Conservation (phyloP, 2,113 vertebrate species). For the Uria lomvia region DNA sequence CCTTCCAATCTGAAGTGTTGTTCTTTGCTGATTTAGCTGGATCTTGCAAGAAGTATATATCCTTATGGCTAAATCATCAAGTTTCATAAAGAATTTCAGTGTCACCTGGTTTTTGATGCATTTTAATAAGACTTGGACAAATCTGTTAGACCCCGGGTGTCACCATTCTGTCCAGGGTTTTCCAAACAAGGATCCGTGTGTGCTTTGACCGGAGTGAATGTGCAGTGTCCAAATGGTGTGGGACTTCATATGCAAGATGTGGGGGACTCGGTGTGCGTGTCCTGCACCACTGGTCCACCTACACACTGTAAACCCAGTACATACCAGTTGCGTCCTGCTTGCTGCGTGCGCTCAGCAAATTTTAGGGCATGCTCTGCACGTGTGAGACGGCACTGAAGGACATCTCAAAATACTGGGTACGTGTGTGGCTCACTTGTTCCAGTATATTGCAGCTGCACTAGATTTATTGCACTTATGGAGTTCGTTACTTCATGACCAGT, state of each 20-base stretch:
- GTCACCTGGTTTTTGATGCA: background rate
- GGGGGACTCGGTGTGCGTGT: background rate
- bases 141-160: background rate
- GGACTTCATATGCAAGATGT: background rate
- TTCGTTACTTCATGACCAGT: background rate
- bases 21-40: constrained; percentile 53
- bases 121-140: background rate
- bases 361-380: background rate
- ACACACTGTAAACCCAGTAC: background rate
- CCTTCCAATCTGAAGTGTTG: constrained; percentile 58
- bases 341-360: background rate
- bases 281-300: background rate
- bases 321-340: background rate
- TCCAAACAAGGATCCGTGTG: background rate
- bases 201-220: background rate
- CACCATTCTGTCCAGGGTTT: background rate
- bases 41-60: background rate
- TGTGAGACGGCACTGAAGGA: background rate
- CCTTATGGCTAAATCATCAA: constrained; percentile 7
- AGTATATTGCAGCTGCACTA: background rate
- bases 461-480: background rate
- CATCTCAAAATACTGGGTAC: background rate
- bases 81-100: background rate
- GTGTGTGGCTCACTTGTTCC: background rate
- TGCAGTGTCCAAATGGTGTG: background rate